Evolutionary conservation across 2,113 vertebrate species (phyloP).

Genomic region (Coptodon bakossiorum): DNA sequence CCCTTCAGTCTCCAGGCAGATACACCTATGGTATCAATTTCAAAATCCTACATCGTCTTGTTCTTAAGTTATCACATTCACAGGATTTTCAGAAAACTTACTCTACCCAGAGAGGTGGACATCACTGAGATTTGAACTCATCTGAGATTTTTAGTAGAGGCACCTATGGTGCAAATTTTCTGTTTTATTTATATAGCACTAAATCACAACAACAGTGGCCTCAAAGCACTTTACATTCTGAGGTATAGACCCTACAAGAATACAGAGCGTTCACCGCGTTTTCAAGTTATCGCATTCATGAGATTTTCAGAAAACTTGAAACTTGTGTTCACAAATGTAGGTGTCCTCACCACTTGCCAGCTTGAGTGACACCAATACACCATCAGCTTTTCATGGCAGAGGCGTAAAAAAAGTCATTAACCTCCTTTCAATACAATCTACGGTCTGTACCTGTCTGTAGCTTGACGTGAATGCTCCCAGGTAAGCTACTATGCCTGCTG

Average conservation of each 20-base stretch:
- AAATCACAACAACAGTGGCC: neutral
- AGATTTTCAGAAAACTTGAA: neutral
- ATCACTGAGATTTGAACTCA: neutral
- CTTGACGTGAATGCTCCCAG: conserved; percentile 84
- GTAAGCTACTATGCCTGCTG: conserved; percentile 81
- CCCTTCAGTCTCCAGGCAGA: neutral
- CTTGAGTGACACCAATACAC: neutral
- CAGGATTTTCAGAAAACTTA: neutral
- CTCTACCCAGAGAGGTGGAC: neutral
- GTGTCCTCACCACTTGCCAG: neutral
- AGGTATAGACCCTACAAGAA: neutral
- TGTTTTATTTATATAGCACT: neutral
- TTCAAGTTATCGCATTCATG: neutral
- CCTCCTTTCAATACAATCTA: neutral
- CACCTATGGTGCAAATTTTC: neutral
- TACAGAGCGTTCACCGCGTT: neutral
- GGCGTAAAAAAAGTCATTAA: neutral
- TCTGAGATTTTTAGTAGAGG: neutral
- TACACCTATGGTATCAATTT: neutral
- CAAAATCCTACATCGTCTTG: neutral
- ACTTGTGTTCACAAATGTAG: neutral
- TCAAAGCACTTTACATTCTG: neutral
- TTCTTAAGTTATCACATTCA: neutral
- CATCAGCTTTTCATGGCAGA: neutral
- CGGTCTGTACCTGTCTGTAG: conserved; percentile 71